A percentile compares a stretch with the other conserved stretches of the same genome.
phyloP scores from a whole-genome alignment of 2,888 invertebrate genomes.

The Mesopsocus fuscifrons region DNA sequence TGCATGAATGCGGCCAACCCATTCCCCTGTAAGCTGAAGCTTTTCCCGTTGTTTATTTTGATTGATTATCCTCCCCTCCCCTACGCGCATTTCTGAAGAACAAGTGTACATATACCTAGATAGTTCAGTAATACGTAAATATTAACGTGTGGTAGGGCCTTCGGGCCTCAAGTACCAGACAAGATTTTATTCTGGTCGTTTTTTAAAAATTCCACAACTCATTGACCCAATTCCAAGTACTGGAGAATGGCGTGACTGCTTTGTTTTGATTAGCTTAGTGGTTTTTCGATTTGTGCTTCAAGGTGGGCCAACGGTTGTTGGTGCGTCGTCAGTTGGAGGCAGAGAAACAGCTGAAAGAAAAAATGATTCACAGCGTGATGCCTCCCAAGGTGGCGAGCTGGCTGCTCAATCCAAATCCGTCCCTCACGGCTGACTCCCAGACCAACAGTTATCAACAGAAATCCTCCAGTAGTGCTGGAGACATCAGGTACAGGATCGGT shows the following conservation, averaged over 20 bases:
- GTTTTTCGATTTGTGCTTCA: not conserved
- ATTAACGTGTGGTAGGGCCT: too few relatives aligned
- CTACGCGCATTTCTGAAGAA: too few relatives aligned
- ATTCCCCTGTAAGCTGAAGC: too few relatives aligned
- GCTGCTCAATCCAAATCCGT: conserved; percentile 31
- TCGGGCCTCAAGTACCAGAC: too few relatives aligned
- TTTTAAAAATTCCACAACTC: too few relatives aligned
- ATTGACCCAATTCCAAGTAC: too few relatives aligned
- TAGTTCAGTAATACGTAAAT: too few relatives aligned
- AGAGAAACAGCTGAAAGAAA: conserved; percentile 87
- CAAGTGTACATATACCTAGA: too few relatives aligned
- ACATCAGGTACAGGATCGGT: conserved; percentile 10
- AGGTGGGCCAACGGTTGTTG: conserved; percentile 67
- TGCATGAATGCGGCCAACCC: too few relatives aligned
- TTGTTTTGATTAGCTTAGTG: not conserved
- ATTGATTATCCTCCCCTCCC: too few relatives aligned
- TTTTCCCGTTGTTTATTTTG: too few relatives aligned
- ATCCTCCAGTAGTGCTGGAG: conserved; percentile 32
- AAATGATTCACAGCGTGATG: conserved; percentile 97
- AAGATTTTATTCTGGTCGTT: too few relatives aligned
- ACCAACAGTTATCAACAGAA: conserved; percentile 33
- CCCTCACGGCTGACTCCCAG: conserved; percentile 29
- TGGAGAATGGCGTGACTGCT: not conserved
- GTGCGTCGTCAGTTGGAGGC: conserved; percentile 77
- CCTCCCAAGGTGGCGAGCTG: conserved; percentile 81